Evolutionary conservation across 2,888 invertebrate genomes (phyloP).

Genomic region (Smittia sp.): DNA sequence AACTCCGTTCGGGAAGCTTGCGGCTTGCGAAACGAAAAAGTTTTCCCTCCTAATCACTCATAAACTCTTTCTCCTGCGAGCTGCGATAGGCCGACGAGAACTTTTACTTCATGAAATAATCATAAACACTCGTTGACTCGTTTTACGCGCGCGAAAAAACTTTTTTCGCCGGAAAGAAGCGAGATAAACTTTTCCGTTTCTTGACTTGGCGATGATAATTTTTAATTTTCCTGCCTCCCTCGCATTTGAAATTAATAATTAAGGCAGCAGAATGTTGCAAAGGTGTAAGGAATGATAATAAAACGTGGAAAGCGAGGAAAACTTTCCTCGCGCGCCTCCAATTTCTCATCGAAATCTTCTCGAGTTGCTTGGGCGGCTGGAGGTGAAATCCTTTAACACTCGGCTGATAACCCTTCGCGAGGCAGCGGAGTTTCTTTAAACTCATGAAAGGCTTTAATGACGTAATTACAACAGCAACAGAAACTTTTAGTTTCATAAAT

Average conservation of each 20-base stretch:
- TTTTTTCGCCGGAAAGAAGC: too few relatives aligned
- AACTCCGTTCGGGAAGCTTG: background rate
- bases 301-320: conserved; percentile 25
- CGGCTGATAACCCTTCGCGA: background rate
- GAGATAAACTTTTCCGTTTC: background rate
- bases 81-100: background rate
- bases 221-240: conserved; percentile 22
- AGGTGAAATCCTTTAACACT: background rate
- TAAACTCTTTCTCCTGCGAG: conserved; percentile 10
- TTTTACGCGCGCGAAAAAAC: background rate
- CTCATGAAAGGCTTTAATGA: background rate
- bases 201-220: conserved; percentile 27
- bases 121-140: background rate
- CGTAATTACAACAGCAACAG: conserved; percentile 1
- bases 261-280: conserved; percentile 20
- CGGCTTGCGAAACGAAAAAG: conserved; percentile 20
- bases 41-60: conserved; percentile 38
- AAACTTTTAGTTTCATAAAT: conserved; percentile 21
- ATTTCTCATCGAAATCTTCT: background rate
- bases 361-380: too few relatives aligned
- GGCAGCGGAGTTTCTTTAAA: background rate
- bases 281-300: conserved; percentile 28
- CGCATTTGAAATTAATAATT: conserved; percentile 18
- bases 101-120: conserved; percentile 3
- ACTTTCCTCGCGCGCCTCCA: background rate